phyloP scores from a whole-genome alignment of 2,888 invertebrate genomes.

The Tachystola acroxantha region DNA sequence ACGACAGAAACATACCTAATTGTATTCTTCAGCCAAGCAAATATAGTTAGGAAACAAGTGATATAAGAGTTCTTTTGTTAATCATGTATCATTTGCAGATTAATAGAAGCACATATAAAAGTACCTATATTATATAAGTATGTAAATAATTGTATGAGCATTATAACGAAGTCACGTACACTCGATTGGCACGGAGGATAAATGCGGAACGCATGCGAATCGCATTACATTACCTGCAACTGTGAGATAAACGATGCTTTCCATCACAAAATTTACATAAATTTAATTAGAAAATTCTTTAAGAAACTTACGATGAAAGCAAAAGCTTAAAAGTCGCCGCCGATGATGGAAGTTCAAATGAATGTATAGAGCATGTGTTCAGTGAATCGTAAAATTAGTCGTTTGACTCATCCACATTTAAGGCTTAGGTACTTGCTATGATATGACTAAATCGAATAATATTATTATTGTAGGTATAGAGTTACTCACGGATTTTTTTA shows the following conservation, averaged over 20 bases:
- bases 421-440: no score
- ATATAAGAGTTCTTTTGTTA: no score
- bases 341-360: conserved; percentile 16
- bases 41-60: no score
- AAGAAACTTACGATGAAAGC: conserved; percentile 2
- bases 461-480: no score
- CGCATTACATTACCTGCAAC: conserved; percentile 18
- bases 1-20: no score
- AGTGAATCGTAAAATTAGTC: conserved; percentile 47
- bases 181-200: conserved; percentile 17
- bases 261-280: conserved; percentile 13
- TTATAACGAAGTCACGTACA: conserved; percentile 20
- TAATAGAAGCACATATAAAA: no score
- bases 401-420: conserved; percentile 31
- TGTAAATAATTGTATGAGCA: background rate
- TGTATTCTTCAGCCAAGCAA: no score
- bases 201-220: conserved; percentile 21
- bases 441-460: no score
- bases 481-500: no score
- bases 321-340: background rate
- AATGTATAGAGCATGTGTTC: conserved; percentile 29
- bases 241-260: conserved; percentile 11
- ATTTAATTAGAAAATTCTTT: conserved; percentile 12
- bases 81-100: no score
- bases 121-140: no score